phyloP scores from a whole-genome alignment of 2,113 vertebrate species.

The Cyprichromis sp. region DNA sequence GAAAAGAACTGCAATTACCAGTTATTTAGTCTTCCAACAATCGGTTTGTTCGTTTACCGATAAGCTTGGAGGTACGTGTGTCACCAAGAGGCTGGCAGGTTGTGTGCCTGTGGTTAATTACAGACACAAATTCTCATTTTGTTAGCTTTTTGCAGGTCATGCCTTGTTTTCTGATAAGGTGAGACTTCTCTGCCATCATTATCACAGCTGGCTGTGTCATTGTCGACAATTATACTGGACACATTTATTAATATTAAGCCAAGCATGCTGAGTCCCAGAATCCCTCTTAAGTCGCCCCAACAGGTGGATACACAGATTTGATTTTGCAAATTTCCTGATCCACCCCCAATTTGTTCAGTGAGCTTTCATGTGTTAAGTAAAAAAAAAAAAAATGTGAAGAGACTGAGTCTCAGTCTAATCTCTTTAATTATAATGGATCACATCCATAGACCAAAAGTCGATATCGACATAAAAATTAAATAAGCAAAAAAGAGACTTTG shows the following conservation, averaged over 20 bases:
- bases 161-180: neutral
- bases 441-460: neutral
- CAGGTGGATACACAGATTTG: neutral
- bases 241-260: neutral
- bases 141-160: neutral
- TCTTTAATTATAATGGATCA: neutral
- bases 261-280: neutral
- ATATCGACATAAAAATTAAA: neutral
- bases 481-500: neutral
- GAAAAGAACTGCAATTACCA: accelerated
- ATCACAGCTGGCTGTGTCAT: neutral
- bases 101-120: neutral
- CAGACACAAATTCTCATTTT: neutral
- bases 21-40: neutral
- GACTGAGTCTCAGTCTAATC: neutral
- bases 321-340: neutral
- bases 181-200: neutral
- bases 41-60: accelerated
- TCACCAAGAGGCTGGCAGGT: neutral
- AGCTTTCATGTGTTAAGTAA: neutral
- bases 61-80: accelerated
- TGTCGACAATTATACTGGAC: neutral
- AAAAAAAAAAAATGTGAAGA: neutral
- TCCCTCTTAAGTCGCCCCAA: neutral
- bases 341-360: neutral